Base-by-base conservation (phyloP, 2,113 vertebrate genomes). In the Oncorhynchus masou region DNA sequence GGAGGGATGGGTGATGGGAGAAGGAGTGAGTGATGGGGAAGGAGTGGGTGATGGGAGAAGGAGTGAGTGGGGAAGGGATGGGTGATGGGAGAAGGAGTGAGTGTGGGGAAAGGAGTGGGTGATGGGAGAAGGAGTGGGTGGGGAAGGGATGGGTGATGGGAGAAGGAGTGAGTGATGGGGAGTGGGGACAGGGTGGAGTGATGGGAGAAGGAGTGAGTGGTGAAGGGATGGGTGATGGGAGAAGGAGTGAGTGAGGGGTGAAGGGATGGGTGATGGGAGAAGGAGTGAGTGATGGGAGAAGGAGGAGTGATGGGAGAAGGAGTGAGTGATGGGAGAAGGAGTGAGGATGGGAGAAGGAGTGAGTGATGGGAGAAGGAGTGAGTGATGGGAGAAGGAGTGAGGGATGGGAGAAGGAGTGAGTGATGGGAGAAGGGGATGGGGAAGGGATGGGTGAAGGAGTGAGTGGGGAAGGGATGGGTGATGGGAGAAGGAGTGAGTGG, bases 341-440 rank as follows among this genome's bases (percentile, higher is more conserved):
- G 20, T 1, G 59, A 7, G 22, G n/a, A n/a, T 60, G 16, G 9
- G 59, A n/a, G 59, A 60, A 7, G 19, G n/a, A 24, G 9, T 16
- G 49, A 72, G 19, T 20, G 2, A n/a, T n/a, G n/a, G n/a, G 13
- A 7, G 19, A 13, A 13, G 69, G 60, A 65, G 16, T 1, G 34
- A 12, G 34, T 27, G 24, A n/a, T n/a, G 2, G 3, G 3, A 0
- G 27, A 3, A 27, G 2, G 2, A 3, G 2, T 27, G 0, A 2
- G 2, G 25, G 2, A 0, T 27, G 25, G 1, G 2, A 1, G 27
- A 2, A 3, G 27, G 0, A 27, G 27, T 2, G 2, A 27, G n/a
- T n/a, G 27, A n/a, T n/a, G 3, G 27, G 27, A 0, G 27, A 27
- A 27, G n/a, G 27, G 27, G 2, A 27, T 27, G 27, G 1, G n/a